Conservation (phyloP, 2,113 vertebrate species). For the Urocynchramus pylzowi region DNA sequence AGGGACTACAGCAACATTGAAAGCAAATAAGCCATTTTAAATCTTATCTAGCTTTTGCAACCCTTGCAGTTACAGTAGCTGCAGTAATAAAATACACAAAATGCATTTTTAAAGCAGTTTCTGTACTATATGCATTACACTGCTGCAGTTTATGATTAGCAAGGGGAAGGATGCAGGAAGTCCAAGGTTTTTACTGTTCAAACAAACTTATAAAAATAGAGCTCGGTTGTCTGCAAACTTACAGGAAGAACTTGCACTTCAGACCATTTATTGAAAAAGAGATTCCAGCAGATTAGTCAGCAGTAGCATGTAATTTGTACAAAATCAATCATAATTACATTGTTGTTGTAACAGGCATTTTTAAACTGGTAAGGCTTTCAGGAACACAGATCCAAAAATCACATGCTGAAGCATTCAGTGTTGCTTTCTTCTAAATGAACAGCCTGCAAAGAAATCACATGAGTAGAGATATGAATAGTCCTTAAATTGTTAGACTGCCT, state of each 20-base stretch:
- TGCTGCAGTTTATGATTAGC: not conserved
- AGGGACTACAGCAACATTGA: not conserved
- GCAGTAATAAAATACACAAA: not conserved
- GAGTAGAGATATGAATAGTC: not conserved
- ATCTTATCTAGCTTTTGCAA: not conserved
- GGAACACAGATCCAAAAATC: slow-evolving; percentile 26
- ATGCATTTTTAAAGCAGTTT: not conserved
- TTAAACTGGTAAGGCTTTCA: slow-evolving; percentile 70
- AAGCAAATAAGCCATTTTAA: not conserved
- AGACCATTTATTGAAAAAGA: slow-evolving; percentile 67
- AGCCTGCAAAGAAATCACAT: slow-evolving; percentile 76
- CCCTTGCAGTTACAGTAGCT: not conserved
- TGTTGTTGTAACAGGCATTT: slow-evolving; percentile 40
- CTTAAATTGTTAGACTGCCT: not conserved
- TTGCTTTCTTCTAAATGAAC: slow-evolving; percentile 90
- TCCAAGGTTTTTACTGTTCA: not conserved
- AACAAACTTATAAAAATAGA: slow-evolving; percentile 14
- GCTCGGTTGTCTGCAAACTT: not conserved
- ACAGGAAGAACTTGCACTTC: slow-evolving; percentile 4
- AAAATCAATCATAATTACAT: slow-evolving; percentile 57
- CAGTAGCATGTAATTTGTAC: slow-evolving; percentile 21
- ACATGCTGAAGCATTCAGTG: slow-evolving; percentile 70
- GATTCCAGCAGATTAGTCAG: slow-evolving; percentile 51
- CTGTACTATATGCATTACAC: not conserved
- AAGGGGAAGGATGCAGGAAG: not conserved